Percentiles rank a stretch among this genome's conserved stretches.
phyloP scores from a whole-genome alignment of 2,797 vertebrate species.

The Tapera naevia region DNA sequence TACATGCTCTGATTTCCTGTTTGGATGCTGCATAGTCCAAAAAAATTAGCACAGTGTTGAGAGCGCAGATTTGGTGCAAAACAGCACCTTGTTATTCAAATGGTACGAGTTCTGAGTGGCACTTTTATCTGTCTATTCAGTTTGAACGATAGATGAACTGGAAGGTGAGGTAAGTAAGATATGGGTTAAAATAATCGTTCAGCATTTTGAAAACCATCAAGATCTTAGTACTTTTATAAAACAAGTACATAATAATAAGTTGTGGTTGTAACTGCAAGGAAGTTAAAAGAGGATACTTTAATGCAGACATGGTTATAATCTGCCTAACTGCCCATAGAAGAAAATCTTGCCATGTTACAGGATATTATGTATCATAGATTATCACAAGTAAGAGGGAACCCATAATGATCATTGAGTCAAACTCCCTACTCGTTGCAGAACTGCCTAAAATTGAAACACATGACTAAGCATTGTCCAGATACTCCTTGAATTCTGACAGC shows the following conservation, averaged over 20 bases:
- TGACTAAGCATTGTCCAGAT: neutral
- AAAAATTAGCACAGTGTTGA: neutral
- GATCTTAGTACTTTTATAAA: neutral
- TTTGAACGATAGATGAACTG: neutral
- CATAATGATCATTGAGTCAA: too few relatives aligned
- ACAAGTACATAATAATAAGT: neutral
- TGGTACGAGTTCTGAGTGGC: neutral
- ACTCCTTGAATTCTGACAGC: neutral
- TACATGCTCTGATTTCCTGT: neutral
- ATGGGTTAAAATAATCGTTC: neutral
- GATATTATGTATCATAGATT: neutral
- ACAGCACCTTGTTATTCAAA: neutral
- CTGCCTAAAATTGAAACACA: neutral
- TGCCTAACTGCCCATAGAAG: neutral
- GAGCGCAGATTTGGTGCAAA: neutral
- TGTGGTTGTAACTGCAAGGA: neutral
- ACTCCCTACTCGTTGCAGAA: neutral
- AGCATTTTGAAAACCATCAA: neutral
- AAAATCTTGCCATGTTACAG: neutral
- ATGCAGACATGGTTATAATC: neutral
- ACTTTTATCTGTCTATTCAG: neutral
- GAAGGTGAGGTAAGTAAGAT: neutral
- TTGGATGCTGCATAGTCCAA: neutral
- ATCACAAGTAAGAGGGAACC: neutral
- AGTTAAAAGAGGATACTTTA: neutral